These are phyloP conservation scores for Neostethus bicornis DNA, from an alignment of 2,797 vertebrate genomes.

Conservation along the genomic window DNA sequence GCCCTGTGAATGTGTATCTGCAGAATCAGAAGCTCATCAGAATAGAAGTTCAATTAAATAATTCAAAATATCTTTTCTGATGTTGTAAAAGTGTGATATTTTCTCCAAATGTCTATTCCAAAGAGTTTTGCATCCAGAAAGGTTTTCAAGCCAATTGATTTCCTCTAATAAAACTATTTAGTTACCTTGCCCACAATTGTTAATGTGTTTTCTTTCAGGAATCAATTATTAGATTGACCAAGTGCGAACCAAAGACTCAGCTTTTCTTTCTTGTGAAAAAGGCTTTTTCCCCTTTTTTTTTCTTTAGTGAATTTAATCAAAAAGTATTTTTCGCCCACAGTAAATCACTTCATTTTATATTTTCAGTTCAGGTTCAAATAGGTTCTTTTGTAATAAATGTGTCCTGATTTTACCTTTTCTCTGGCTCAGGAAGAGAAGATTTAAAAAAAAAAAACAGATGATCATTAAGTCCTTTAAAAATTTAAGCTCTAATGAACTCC, in stretches of 20 bases:
- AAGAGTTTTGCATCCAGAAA: background rate
- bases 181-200: conserved; percentile 22
- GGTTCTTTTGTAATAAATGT: background rate
- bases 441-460: background rate
- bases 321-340: background rate
- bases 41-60: no score
- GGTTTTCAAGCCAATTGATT: background rate
- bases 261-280: background rate
- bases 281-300: background rate
- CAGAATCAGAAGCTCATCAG: no score
- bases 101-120: no score
- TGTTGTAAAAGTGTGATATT: no score
- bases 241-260: background rate
- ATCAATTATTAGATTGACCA: conserved; percentile 32
- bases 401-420: background rate
- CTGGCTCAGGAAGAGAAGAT: background rate
- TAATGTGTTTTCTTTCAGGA: conserved; percentile 14
- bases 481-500: background rate
- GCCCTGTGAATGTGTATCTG: no score
- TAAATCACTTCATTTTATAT: background rate
- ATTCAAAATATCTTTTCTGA: no score
- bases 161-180: conserved; percentile 22
- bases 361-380: background rate
- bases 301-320: no score
- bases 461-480: background rate